Percentiles rank a stretch among this genome's conserved stretches.
Evolutionary conservation across 2,888 invertebrate genomes (phyloP).

Genomic region (Panopea generosa): DNA sequence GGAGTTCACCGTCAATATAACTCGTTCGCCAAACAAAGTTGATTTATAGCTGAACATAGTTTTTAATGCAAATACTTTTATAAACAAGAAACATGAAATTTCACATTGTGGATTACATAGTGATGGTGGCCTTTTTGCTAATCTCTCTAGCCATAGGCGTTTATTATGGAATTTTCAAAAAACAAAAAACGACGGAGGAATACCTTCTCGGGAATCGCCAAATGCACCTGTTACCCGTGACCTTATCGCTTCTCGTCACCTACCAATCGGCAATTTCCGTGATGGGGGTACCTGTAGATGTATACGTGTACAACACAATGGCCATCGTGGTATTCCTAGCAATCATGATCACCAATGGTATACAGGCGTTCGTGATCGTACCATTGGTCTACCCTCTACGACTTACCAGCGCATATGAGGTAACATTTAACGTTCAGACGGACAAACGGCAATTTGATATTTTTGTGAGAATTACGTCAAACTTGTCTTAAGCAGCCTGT

Average conservation of each 20-base stretch:
- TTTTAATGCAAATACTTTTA: too few relatives aligned
- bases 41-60: too few relatives aligned
- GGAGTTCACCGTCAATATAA: too few relatives aligned
- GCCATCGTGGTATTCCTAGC: conserved; percentile 46
- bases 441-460: too few relatives aligned
- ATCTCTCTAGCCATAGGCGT: conserved; percentile 60
- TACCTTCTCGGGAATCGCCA: conserved; percentile 70
- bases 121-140: conserved; percentile 45
- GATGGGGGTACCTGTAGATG: conserved; percentile 68
- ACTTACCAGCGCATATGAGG: conserved; percentile 73
- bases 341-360: conserved; percentile 40
- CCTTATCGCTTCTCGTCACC: conserved; percentile 73
- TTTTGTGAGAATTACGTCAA: too few relatives aligned
- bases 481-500: too few relatives aligned
- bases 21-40: too few relatives aligned
- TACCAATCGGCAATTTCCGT: conserved; percentile 74
- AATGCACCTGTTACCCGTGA: conserved; percentile 70
- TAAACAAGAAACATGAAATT: conserved; percentile 11
- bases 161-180: conserved; percentile 57
- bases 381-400: conserved; percentile 70
- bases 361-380: conserved; percentile 57
- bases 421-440: too few relatives aligned
- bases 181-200: conserved; percentile 61
- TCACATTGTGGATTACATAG: conserved; percentile 53
- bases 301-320: conserved; percentile 67